phyloP scores from a whole-genome alignment of 2,888 invertebrate genomes.

The Heliconius ismenius region DNA sequence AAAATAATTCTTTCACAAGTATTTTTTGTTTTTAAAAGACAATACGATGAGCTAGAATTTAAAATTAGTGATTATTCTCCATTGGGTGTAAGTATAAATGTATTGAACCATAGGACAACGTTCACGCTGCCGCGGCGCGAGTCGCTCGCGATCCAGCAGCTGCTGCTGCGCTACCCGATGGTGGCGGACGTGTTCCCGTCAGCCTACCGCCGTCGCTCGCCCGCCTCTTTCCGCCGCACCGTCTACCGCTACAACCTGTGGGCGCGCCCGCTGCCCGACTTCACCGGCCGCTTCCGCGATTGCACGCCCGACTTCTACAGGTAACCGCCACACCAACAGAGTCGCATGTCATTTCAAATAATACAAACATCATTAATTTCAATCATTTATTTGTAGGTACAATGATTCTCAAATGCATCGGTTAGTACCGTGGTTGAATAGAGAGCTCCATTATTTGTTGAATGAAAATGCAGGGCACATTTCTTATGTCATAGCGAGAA shows the following conservation, averaged over 20 bases:
- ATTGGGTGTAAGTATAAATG: no score
- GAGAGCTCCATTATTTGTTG: conserved; percentile 91
- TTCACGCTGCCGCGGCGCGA: conserved; percentile 84
- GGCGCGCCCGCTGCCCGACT: conserved; percentile 86
- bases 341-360: background rate
- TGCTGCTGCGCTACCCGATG: conserved; percentile 76
- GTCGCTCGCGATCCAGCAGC: conserved; percentile 82
- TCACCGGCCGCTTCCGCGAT: conserved; percentile 87
- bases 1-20: no score
- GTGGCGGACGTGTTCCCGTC: conserved; percentile 59
- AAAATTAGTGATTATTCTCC: no score
- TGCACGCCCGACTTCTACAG: conserved; percentile 89
- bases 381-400: conserved; percentile 78
- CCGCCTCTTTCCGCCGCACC: conserved; percentile 83
- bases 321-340: conserved; percentile 66
- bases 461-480: conserved; percentile 84
- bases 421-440: conserved; percentile 92
- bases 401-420: conserved; percentile 91
- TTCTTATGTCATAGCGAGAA: conserved; percentile 85
- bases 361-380: background rate
- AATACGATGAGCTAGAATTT: no score
- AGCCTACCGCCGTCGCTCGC: conserved; percentile 61
- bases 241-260: conserved; percentile 90
- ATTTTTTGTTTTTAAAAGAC: no score
- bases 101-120: conserved; percentile 82